Evolutionary conservation across 2,797 vertebrate species (phyloP).

Genomic region (Chloroceryle amazona): DNA sequence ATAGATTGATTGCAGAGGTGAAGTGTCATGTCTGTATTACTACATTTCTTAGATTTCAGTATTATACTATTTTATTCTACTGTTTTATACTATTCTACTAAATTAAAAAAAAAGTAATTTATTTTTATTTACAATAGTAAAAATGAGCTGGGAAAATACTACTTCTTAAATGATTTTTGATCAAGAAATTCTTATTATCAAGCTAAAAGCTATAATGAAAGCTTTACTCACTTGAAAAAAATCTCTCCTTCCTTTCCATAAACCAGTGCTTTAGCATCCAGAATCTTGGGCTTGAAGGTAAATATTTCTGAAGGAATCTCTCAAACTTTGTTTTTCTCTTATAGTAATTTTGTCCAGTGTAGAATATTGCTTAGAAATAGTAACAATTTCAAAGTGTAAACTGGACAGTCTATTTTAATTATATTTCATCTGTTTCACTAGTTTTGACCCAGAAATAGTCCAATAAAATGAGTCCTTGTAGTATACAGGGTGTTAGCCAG

Average conservation of each 20-base stretch:
- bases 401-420: not conserved
- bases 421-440: not conserved
- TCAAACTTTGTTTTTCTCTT: not conserved
- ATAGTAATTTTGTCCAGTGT: not conserved
- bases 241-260: not conserved
- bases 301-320: not conserved
- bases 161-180: not conserved
- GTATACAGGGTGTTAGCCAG: not conserved
- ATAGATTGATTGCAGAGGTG: not conserved
- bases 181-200: not conserved
- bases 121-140: not conserved
- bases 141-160: not conserved
- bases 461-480: not conserved
- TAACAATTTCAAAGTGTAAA: not conserved
- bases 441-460: not conserved
- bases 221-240: not conserved
- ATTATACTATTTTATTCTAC: not conserved
- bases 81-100: not conserved
- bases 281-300: not conserved
- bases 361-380: not conserved
- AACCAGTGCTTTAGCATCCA: not conserved
- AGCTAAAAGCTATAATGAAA: not conserved
- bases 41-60: not conserved
- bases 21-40: not conserved
- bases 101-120: not conserved